Base-by-base conservation (phyloP, 1,140 invertebrate genomes). In the Phymastichus coffea region DNA sequence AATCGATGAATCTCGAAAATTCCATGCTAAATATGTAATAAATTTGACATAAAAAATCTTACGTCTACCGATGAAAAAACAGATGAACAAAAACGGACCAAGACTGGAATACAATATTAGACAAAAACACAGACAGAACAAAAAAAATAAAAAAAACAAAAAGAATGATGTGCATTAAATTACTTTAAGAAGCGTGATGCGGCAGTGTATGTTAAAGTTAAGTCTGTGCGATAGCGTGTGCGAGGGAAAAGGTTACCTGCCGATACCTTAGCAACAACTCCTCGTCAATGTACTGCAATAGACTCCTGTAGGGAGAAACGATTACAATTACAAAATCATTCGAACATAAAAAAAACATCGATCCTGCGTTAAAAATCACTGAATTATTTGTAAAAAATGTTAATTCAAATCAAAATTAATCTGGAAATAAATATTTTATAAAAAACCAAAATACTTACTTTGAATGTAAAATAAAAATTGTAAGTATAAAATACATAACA, bases 211-310 rank as follows among this genome's bases (percentile, higher is more conserved):
- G 69, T 70, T 63, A 69, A 70, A 57, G 25, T 62, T 62, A 62
- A 20, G 57, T 38, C 51, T 47, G 70, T 40, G 60, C 60, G 59
- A 62, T 57, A 77, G 78, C 77, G 75, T 74, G 77, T 78, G 76
- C 77, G 75, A 79, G 77, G 74, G 76, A 79, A 76, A 76, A 77
- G 76, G 77, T 78, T 78, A 80, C 78, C 77, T 78, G 75, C 78
- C 80, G 76, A 81, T 94, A 95, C 93, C 92, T 94, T 86, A 93
- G 86, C 86, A 92, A 91, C 85, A 95, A 89, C 83, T 94, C 92
- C 90, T 94, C 93, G 85, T 94, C 92, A 87, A 95, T 95, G 90
- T 94, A 93, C 88, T 94, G 92, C 88, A 95, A 92, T 84, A 95
- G 90, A 88, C 90, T 94, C 92, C 93, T 95, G 78, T 79, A 75